Evolutionary conservation across 2,113 vertebrate genomes (phyloP).

Genomic region (Microcebus ravelobensis): DNA sequence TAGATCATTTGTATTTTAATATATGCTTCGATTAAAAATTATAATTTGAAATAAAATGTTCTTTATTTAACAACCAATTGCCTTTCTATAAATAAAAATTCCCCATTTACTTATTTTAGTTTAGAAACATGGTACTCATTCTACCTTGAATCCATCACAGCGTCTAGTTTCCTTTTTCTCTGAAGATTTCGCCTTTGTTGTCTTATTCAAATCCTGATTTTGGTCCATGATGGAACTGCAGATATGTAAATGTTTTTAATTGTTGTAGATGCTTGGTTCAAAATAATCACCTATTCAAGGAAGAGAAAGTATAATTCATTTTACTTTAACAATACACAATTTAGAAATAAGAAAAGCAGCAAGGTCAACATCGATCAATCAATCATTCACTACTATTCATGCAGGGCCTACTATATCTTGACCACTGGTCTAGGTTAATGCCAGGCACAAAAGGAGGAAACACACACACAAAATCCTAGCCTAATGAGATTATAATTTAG

Average conservation of each 20-base stretch:
- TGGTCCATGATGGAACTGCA: constrained; percentile 15
- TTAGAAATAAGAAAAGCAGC: neutral
- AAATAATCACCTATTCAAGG: constrained; percentile 48
- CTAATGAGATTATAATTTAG: neutral
- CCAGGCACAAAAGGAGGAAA: neutral
- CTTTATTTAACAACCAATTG: neutral
- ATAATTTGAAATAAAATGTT: constrained; percentile 2
- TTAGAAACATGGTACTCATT: neutral
- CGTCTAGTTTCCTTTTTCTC: constrained; percentile 35
- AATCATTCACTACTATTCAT: neutral
- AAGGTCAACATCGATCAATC: neutral
- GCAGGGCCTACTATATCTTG: fast-evolving
- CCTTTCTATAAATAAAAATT: neutral
- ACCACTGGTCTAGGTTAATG: neutral
- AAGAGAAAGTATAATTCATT: constrained; percentile 41
- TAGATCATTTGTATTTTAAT: neutral
- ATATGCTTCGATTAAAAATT: neutral
- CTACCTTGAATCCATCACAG: constrained; percentile 83
- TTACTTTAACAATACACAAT: neutral
- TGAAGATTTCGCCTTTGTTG: neutral
- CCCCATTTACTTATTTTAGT: neutral
- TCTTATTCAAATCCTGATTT: constrained; percentile 54
- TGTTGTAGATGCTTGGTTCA: neutral
- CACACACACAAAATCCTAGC: neutral
- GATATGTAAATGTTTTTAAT: neutral